Conservation (phyloP, 2,888 invertebrate genomes). For the Aporophyla lueneburgensis region DNA sequence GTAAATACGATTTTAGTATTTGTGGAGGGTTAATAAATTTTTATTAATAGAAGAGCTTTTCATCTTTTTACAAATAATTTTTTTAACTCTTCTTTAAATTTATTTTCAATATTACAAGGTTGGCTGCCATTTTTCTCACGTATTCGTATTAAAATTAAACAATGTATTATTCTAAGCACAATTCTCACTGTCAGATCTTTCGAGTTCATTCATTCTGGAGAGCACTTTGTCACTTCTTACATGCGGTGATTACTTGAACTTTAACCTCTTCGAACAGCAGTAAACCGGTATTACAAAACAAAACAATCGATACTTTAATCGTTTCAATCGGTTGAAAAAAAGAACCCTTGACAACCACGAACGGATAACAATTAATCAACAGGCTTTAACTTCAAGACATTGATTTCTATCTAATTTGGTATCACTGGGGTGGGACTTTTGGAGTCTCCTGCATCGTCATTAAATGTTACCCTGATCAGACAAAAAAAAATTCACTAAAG, state of each 20-base stretch:
- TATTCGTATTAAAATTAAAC: slow-evolving; percentile 10
- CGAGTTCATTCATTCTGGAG: slow-evolving; percentile 21
- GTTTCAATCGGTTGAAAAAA: slow-evolving; percentile 1
- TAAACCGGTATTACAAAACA: slow-evolving; percentile 23
- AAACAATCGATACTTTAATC: slow-evolving; percentile 1
- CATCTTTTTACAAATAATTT: neutral
- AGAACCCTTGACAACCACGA: neutral
- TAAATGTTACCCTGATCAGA: neutral
- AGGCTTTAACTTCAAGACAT: neutral
- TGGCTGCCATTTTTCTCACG: slow-evolving; percentile 23
- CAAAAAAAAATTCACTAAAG: neutral
- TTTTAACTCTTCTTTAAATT: neutral
- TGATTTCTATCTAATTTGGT: neutral
- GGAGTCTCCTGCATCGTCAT: neutral
- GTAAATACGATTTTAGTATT: slow-evolving; percentile 56
- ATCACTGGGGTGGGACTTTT: no score
- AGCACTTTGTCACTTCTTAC: slow-evolving; percentile 34
- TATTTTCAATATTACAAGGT: neutral
- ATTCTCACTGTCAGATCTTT: slow-evolving; percentile 10
- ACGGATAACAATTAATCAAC: neutral
- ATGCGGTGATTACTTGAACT: slow-evolving; percentile 43
- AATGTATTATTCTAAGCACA: slow-evolving; percentile 25
- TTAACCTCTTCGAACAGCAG: slow-evolving; percentile 18
- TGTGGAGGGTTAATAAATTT: slow-evolving; percentile 35
- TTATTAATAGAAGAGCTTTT: slow-evolving; percentile 32